Conservation (phyloP, 2,113 vertebrate genomes). For the Oncorhynchus kisutch region DNA sequence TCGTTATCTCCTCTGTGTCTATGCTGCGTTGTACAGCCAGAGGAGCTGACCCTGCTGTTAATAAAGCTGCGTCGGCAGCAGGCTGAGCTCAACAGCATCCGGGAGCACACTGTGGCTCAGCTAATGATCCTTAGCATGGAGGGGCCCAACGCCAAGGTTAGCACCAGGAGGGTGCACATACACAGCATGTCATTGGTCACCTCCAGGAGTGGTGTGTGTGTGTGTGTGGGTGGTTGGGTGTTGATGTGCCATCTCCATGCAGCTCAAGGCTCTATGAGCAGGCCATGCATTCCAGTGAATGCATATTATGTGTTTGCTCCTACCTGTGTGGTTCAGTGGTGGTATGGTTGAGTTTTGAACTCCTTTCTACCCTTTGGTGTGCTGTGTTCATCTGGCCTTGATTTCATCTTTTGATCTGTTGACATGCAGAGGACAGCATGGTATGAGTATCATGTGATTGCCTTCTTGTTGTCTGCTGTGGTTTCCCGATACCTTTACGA, state of each 20-base stretch:
- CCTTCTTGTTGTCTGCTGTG: neutral
- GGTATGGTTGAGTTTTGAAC: neutral
- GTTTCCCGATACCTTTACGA: neutral
- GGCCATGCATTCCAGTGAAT: neutral
- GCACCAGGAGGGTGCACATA: constrained; percentile 45
- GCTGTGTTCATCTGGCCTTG: neutral
- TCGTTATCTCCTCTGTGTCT: neutral
- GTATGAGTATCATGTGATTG: neutral
- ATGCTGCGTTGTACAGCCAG: constrained; percentile 79
- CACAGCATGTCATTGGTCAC: neutral
- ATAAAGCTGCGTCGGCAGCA: constrained; percentile 98
- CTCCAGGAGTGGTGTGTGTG: constrained; percentile 20
- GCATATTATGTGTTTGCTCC: neutral
- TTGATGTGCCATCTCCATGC: neutral
- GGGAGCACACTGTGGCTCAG: constrained; percentile 92
- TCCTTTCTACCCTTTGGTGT: neutral
- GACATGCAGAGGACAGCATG: neutral
- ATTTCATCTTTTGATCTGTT: neutral
- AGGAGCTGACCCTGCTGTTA: constrained; percentile 97
- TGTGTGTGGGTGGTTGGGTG: constrained; percentile 2
- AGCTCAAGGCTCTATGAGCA: neutral
- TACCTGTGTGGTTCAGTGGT: neutral
- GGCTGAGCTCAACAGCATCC: constrained; percentile 92
- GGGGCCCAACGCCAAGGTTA: constrained; percentile 96
- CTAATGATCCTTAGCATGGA: constrained; percentile 92